Conservation (phyloP, 1,140 invertebrate genomes). For the Chlorops oryzae region DNA sequence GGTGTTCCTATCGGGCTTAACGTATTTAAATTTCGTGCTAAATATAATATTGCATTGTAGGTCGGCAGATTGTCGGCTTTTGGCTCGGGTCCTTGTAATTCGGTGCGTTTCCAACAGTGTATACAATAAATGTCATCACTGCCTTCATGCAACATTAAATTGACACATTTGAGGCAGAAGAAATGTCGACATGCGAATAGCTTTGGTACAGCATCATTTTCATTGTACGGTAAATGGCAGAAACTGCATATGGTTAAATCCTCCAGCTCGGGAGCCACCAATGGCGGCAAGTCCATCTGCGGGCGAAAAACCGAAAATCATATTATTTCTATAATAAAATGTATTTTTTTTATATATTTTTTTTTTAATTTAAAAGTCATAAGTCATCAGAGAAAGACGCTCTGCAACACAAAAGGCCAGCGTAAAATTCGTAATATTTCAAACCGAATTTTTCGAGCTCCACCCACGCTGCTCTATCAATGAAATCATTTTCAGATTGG, state of each 20-base stretch:
- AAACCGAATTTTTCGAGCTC: too few species aligned
- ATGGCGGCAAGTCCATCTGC: conserved; percentile 51
- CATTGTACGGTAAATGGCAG: conserved; percentile 65
- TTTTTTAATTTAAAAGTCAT: too few species aligned
- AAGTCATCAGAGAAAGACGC: too few species aligned
- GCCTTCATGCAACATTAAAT: conserved; percentile 57
- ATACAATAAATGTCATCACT: conserved; percentile 62
- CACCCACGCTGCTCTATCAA: too few species aligned
- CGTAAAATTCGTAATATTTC: too few species aligned
- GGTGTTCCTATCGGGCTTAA: conserved; percentile 46
- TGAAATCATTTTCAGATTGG: too few species aligned
- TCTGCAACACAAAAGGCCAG: too few species aligned
- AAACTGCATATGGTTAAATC: conserved; percentile 64
- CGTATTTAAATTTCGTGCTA: conserved; percentile 57
- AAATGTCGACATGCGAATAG: conserved; percentile 68
- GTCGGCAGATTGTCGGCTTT: conserved; percentile 61
- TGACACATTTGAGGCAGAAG: conserved; percentile 68
- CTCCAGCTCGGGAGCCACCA: conserved; percentile 60
- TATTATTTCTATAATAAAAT: too few species aligned
- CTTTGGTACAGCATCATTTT: conserved; percentile 62
- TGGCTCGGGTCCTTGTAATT: conserved; percentile 53
- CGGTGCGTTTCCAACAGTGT: conserved; percentile 63
- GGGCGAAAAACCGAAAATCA: conserved; percentile 1
- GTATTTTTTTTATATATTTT: too few species aligned
- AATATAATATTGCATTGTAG: conserved; percentile 57